These are phyloP conservation scores for Galaxias olidus DNA, from an alignment of 2,797 vertebrate genomes.

Conservation along the genomic window DNA sequence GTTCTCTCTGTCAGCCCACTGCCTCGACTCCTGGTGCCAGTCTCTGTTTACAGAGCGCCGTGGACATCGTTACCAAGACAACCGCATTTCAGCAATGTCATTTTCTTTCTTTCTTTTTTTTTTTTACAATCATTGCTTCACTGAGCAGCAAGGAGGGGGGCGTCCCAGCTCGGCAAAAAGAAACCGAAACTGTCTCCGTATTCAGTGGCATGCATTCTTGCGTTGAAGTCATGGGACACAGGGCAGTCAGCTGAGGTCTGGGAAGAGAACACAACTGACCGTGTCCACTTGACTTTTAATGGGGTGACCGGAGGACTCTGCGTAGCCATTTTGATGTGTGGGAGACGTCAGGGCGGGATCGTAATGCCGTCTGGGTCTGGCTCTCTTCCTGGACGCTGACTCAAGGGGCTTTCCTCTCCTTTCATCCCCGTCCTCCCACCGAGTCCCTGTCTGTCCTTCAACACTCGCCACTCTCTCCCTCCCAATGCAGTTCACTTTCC, in stretches of 20 bases:
- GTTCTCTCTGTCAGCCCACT: conserved; percentile 38
- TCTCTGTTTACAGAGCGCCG: conserved; percentile 50
- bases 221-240: neutral
- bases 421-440: conserved; percentile 1
- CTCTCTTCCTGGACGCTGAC: conserved; percentile 59
- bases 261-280: conserved; percentile 15
- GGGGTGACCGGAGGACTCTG: conserved; percentile 25
- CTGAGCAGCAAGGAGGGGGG: conserved; percentile 4
- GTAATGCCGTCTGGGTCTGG: conserved; percentile 60
- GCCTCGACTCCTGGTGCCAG: conserved; percentile 48
- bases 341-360: conserved; percentile 21
- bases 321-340: conserved; percentile 32
- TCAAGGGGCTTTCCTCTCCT: conserved; percentile 53
- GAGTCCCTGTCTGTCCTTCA: neutral
- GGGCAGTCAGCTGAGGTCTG: conserved; percentile 4
- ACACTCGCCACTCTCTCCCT: conserved; percentile 1
- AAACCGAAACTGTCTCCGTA: too few species aligned
- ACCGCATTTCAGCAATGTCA: conserved; percentile 32
- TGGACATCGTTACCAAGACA: conserved; percentile 41
- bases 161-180: too few species aligned
- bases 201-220: neutral
- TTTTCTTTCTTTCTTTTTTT: too few species aligned
- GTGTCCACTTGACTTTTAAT: conserved; percentile 36
- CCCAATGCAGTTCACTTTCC: neutral
- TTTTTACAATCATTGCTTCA: conserved; percentile 20